Evolutionary conservation across 23 tunicate species (phyloP), one percentile per base, ranked within the genome.

Genomic region (Halocynthia roretzi): DNA sequence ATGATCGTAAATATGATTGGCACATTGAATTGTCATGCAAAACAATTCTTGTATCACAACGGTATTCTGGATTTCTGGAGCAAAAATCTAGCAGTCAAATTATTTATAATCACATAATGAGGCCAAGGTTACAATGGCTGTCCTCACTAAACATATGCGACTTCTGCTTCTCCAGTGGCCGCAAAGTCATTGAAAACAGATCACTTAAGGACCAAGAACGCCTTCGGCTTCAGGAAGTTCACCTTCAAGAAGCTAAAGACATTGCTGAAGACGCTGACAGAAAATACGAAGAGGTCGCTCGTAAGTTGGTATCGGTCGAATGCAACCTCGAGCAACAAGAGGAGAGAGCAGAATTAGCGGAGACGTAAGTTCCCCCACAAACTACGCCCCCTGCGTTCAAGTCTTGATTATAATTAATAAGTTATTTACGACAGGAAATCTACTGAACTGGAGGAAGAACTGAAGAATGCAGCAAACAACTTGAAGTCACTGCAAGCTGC

Each of bases 261-360:
- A 86, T 91, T 56, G 97, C 97, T 68, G 97, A 91, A 64, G 97
- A 91, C 67, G 97, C 97, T 8, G 97, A 91, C 57, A 62, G 90
- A 8, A 91, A 91, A 72, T 91, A 91, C 67, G 97, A 85, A 83
- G 97, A 91, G 68, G 97, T 91, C 48, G 97, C 97, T 8, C 60
- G 97, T 18, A 91, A 85, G 53, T 77, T 91, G 65, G 97, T 86
- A 51, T 77, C 85, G 86, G 91, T 86, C 19, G 97, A 91, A 65
- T 52, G 87, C n/a, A 91, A 91, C 0, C 66, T 91, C 76, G 97
- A 91, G 54, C 56, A 86, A 9, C 91, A 68, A 19, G 97, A 91
- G 61, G 97, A 91, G 53, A 53, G 97, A 77, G 91, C 91, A 7
- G 97, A 91, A 72, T 77, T 91, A 60, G 91, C 95, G 61, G 95